These are phyloP conservation scores for Muscicapa comitata DNA, from an alignment of 2,797 vertebrate species.

Conservation along the genomic window DNA sequence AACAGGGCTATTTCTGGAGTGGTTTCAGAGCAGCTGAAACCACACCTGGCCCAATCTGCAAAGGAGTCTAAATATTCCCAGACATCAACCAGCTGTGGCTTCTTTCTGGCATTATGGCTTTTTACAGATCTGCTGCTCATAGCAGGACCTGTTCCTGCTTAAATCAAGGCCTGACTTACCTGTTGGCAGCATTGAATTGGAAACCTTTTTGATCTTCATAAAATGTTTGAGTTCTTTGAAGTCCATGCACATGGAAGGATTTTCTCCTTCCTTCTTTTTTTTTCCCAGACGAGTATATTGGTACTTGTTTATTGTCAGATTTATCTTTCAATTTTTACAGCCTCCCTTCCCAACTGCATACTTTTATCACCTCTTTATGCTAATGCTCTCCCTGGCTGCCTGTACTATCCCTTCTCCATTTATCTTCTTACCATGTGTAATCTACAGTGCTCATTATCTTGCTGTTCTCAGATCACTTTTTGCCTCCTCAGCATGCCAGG, in stretches of 20 bases:
- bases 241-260: neutral
- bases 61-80: neutral
- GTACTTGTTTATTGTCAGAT: slow-evolving; percentile 52
- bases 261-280: neutral
- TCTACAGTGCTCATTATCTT: slow-evolving; percentile 29
- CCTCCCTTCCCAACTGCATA: slow-evolving; percentile 9
- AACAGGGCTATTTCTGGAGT: neutral
- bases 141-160: neutral
- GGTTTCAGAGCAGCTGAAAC: neutral
- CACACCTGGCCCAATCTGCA: neutral
- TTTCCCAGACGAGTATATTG: neutral
- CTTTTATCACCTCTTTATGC: slow-evolving; percentile 60
- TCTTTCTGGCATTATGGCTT: neutral
- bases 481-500: slow-evolving; percentile 36
- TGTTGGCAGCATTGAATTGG: neutral
- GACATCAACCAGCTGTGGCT: neutral
- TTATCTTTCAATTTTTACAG: slow-evolving; percentile 35
- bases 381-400: slow-evolving; percentile 40
- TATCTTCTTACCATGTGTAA: neutral
- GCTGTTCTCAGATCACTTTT: slow-evolving; percentile 32
- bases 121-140: neutral
- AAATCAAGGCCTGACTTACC: neutral
- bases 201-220: neutral
- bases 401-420: slow-evolving; percentile 17
- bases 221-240: neutral